Base-by-base conservation (phyloP, 2,797 vertebrate genomes). In the Brachyrhaphis roseni region DNA sequence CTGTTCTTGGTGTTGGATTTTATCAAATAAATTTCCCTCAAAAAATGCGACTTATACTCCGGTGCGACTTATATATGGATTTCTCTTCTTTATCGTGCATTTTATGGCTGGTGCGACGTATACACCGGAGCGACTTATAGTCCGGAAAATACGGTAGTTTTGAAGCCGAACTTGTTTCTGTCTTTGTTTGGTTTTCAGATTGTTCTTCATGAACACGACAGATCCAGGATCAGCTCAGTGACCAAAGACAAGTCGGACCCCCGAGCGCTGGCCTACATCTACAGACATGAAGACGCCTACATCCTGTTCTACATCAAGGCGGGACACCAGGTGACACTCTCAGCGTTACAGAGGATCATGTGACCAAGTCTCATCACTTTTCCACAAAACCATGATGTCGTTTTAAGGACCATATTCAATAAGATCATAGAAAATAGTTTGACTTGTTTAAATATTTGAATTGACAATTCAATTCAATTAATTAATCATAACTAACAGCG, bases 201-300 rank as follows among this genome's bases (percentile, higher is more conserved):
- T 36, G 79, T 93, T 26, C 74, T 93, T 70, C 84, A 92, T 12
- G 82, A 92, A 11, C 95, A 95, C 0, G 89, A 92, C 39, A 79
- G 70, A 49, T 82, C 77, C 76, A 80, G 53, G 20, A 94, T 95
- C 90, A 92, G 90, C 72, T 93, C 90, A 43, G 28, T 94, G 70
- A 91, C 78, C 2, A 91, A 86, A 77, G 94, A 95, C 16, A 70
- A 86, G 72, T 91, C 88, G 0, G 94, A 95, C 78, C 88, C 92
- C 76, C 92, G 94, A 90, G 92, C 94, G 81, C 88, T 95, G 83
- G 89, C 94, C 49, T 95, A 95, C 51, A 59, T 95, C 80, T 90
- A 92, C 77, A 81, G 79, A n/a, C 46, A 93, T 8, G 71, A 89
- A 5, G 82, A 92, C 53, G 31, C 47, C 53, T 90, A 75, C 83